These are phyloP conservation scores for Columbina picui DNA, from an alignment of 2,113 vertebrate genomes.

Conservation along the genomic window DNA sequence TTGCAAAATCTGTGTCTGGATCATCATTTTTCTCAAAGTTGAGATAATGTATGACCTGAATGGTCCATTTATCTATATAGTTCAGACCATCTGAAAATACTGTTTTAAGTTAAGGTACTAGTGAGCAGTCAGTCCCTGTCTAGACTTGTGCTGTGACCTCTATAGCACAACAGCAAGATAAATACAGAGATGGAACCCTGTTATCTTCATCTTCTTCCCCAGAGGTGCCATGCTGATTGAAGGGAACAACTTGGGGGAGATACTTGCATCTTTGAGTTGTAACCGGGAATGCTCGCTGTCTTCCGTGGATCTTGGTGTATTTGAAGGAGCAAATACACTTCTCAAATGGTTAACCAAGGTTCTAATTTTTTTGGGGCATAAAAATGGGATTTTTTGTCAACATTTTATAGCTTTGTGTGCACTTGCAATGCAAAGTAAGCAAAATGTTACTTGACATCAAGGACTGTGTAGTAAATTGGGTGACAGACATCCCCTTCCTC, in stretches of 20 bases:
- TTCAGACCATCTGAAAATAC: not conserved
- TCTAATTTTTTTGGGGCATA: not conserved
- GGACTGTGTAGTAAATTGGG: not conserved
- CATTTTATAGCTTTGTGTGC: not conserved
- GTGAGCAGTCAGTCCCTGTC: not conserved
- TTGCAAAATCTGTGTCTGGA: not conserved
- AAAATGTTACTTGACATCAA: conserved; percentile 8
- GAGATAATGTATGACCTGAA: not conserved
- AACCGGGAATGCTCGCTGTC: fast-evolving
- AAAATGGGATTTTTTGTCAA: not conserved
- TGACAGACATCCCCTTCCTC: not conserved
- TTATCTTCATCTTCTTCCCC: not conserved
- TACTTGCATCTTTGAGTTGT: not conserved
- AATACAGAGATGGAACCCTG: not conserved
- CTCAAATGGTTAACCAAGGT: not conserved
- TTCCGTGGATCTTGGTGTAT: not conserved
- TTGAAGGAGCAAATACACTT: not conserved
- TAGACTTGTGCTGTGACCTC: not conserved
- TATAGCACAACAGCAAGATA: not conserved
- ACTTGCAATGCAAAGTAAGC: not conserved
- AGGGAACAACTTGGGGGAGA: not conserved
- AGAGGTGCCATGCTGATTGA: not conserved
- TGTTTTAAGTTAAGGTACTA: not conserved
- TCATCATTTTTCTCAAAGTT: not conserved
- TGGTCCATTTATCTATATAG: not conserved